phyloP scores from a whole-genome alignment of 92 coral and sea anemone genomes.

The Epizoanthus fatuus region DNA sequence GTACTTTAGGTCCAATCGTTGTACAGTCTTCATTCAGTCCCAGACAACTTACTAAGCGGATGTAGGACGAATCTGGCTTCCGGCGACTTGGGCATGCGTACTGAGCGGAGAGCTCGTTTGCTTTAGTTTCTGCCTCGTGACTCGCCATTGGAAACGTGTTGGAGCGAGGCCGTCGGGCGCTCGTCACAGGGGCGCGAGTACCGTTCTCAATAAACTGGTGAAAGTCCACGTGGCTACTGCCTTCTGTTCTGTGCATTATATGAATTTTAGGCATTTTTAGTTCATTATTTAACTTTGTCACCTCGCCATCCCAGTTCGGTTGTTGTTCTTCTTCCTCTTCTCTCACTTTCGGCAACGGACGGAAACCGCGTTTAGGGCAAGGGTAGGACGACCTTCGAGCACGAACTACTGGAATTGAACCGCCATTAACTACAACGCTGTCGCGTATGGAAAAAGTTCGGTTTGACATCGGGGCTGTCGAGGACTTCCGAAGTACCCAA shows the following conservation, averaged over 20 bases:
- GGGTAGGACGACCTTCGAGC: constrained; percentile 20
- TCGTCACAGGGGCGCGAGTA: not conserved
- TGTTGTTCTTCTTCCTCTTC: constrained; percentile 37
- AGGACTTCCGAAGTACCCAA: not conserved
- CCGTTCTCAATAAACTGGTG: constrained; percentile 38
- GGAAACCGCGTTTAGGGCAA: not conserved
- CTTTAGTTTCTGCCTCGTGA: constrained; percentile 1
- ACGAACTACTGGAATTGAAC: constrained; percentile 4
- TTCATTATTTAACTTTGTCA: not conserved
- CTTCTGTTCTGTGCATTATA: constrained; percentile 6
- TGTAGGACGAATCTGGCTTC: constrained; percentile 41
- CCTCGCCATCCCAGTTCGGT: not conserved
- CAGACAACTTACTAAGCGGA: constrained; percentile 31
- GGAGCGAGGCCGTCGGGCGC: constrained; percentile 1
- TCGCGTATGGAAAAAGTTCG: not conserved
- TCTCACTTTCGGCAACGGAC: constrained; percentile 26
- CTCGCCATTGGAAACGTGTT: constrained; percentile 29
- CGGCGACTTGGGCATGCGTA: constrained; percentile 17
- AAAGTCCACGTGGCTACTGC: constrained; percentile 12
- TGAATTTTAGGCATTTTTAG: constrained; percentile 26
- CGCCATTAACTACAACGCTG: not conserved
- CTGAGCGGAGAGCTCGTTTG: constrained; percentile 24
- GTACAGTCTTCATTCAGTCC: constrained; percentile 6
- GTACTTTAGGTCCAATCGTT: not conserved
- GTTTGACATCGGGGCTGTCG: constrained; percentile 4